Conservation (phyloP, 2,113 vertebrate species). For the Garra rufa region DNA sequence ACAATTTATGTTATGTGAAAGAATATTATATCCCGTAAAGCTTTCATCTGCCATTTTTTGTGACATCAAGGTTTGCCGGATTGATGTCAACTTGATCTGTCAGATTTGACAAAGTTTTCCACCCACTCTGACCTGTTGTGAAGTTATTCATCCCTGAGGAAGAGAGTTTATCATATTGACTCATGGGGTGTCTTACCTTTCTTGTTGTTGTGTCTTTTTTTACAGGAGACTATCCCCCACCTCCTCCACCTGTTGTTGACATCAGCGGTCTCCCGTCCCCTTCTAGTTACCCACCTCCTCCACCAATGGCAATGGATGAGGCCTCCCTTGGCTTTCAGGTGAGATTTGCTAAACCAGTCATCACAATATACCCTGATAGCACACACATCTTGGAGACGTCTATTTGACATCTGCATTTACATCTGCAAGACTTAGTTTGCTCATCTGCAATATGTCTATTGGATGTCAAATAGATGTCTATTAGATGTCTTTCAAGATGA, state of each 20-base stretch:
- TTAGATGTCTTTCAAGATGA: no score
- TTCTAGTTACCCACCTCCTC: slow-evolving; percentile 76
- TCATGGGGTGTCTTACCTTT: not conserved
- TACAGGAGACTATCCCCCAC: slow-evolving; percentile 81
- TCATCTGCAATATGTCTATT: no score
- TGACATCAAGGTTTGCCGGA: slow-evolving; percentile 11
- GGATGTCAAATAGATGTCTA: no score
- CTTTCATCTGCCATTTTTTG: not conserved
- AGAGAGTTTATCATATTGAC: not conserved
- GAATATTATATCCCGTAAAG: not conserved
- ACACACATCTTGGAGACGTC: no score
- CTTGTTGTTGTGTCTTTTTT: slow-evolving; percentile 13
- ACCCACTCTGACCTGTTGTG: not conserved
- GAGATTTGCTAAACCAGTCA: slow-evolving; percentile 44
- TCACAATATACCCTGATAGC: no score
- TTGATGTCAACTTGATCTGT: slow-evolving; percentile 16
- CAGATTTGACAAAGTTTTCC: slow-evolving; percentile 29
- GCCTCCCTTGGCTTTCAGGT: slow-evolving; percentile 74
- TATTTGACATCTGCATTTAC: no score
- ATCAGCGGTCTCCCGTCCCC: slow-evolving; percentile 67
- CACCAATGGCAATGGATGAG: slow-evolving; percentile 63
- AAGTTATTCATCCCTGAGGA: not conserved
- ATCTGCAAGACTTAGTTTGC: no score
- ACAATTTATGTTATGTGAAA: slow-evolving; percentile 11
- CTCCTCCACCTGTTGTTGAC: slow-evolving; percentile 81